phyloP scores from a whole-genome alignment of 2,797 vertebrate genomes.

The Pipistrellus pipistrellus region DNA sequence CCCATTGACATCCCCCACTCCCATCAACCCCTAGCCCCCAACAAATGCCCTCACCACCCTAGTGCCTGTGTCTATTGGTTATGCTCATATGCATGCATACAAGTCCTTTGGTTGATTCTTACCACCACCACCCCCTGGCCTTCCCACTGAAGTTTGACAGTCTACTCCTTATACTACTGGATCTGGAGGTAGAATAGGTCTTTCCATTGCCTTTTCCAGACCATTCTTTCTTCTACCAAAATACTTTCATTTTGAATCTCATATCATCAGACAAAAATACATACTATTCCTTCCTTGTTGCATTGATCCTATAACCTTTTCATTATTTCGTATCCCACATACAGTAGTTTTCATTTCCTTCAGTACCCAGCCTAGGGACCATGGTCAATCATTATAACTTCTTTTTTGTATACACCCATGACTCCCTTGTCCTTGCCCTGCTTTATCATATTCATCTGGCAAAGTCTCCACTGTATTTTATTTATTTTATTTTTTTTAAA shows the following conservation, averaged over 20 bases:
- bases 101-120: no score
- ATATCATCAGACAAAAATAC: not conserved
- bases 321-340: constrained; percentile 16
- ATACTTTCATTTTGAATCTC: not conserved
- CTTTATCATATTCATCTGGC: not conserved
- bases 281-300: not conserved
- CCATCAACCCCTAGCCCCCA: no score
- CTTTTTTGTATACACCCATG: not conserved
- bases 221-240: not conserved
- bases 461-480: not conserved
- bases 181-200: not conserved
- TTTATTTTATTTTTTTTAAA: no score
- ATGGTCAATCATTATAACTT: not conserved
- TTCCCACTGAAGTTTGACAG: no score
- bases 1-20: no score
- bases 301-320: not conserved
- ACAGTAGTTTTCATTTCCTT: not conserved
- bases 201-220: constrained; percentile 45
- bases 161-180: not conserved
- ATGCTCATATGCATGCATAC: no score
- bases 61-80: no score
- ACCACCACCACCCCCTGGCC: no score
- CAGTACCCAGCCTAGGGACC: not conserved
- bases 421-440: not conserved
- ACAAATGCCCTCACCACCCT: no score